Percentiles rank a stretch among this genome's conserved stretches.
Conservation (phyloP, 1,140 invertebrate genomes). For the Drosophila equinoxialis region DNA sequence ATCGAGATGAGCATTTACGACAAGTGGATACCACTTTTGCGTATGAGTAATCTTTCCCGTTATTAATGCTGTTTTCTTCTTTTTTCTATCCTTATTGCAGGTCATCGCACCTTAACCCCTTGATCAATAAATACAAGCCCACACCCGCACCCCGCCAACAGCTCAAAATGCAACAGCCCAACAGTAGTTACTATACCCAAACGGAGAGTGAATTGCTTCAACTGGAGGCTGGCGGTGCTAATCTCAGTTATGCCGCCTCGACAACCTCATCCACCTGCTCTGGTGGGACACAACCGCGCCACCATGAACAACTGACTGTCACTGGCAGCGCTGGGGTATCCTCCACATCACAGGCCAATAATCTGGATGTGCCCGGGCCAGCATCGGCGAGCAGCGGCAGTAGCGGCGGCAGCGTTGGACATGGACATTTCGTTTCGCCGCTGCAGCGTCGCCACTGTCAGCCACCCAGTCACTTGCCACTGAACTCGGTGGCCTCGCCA, state of each 20-base stretch:
- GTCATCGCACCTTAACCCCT: constrained; percentile 22
- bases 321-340: constrained; percentile 22
- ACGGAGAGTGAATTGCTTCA: constrained; percentile 79
- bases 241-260: constrained; percentile 38
- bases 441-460: constrained; percentile 76
- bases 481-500: constrained; percentile 76
- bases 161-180: constrained; percentile 71
- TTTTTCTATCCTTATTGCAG: constrained; percentile 33
- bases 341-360: constrained; percentile 50
- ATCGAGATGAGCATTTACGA: not conserved
- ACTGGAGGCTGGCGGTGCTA: constrained; percentile 68
- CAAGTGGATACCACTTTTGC: not conserved
- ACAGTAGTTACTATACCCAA: constrained; percentile 80
- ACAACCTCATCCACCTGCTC: constrained; percentile 26
- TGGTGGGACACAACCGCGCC: constrained; percentile 26
- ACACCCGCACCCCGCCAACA: constrained; percentile 62
- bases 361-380: constrained; percentile 51
- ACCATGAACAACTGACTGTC: not conserved
- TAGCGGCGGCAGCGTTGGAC: constrained; percentile 50
- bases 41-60: not conserved
- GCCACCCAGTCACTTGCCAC: constrained; percentile 73
- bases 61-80: constrained; percentile 16
- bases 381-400: constrained; percentile 52
- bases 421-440: constrained; percentile 71
- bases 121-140: constrained; percentile 54